These are phyloP conservation scores for Pomacea maculata DNA, from an alignment of 1,140 invertebrate species.

Conservation along the genomic window DNA sequence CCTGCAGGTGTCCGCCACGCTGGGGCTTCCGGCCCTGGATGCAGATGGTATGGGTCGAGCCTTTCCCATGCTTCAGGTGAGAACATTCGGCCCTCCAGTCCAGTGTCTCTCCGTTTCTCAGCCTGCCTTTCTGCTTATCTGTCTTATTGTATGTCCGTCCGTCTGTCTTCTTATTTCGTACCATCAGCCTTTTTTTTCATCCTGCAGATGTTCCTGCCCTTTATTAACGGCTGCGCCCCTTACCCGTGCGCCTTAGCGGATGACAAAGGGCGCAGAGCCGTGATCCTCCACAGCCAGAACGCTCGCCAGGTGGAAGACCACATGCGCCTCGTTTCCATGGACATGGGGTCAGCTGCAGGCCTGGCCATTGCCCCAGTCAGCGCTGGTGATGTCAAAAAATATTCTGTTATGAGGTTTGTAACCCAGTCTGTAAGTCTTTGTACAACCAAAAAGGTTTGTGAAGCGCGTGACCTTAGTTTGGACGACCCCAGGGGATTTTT, in stretches of 20 bases:
- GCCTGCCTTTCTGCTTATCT: too few species aligned
- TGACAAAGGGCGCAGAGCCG: slow-evolving; percentile 45
- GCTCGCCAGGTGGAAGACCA: slow-evolving; percentile 53
- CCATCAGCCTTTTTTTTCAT: too few species aligned
- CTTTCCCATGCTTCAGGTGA: slow-evolving; percentile 51
- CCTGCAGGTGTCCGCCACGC: slow-evolving; percentile 48
- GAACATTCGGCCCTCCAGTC: too few species aligned
- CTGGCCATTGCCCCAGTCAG: slow-evolving; percentile 36
- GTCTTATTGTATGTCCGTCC: too few species aligned
- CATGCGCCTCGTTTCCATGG: slow-evolving; percentile 45
- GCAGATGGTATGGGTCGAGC: slow-evolving; percentile 61
- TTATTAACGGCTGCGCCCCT: slow-evolving; percentile 47
- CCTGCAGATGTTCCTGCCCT: slow-evolving; percentile 52
- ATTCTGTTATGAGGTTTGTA: slow-evolving; percentile 24
- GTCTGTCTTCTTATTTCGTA: too few species aligned
- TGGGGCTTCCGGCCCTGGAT: slow-evolving; percentile 53
- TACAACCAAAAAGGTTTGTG: too few species aligned
- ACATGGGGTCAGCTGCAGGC: slow-evolving; percentile 52
- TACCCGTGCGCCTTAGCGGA: slow-evolving; percentile 49
- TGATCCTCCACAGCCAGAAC: slow-evolving; percentile 35
- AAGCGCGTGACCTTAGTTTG: too few species aligned
- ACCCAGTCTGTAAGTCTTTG: too few species aligned
- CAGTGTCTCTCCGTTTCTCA: too few species aligned
- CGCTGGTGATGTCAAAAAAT: slow-evolving; percentile 34
- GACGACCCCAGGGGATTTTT: too few species aligned